Conservation (phyloP, 2,888 invertebrate species). For the Heliconius ismenius region DNA sequence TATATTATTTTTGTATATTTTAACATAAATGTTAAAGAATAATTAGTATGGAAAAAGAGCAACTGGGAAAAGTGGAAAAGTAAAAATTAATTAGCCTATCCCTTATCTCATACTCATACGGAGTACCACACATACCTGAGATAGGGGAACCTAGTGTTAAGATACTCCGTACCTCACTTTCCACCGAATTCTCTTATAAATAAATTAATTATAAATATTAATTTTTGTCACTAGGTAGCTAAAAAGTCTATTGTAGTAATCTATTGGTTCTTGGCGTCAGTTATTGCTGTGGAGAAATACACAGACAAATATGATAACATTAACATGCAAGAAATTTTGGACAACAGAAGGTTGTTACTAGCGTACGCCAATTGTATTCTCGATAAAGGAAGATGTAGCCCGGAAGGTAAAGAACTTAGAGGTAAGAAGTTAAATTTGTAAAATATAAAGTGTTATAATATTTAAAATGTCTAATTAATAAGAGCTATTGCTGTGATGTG, state of each 20-base stretch:
- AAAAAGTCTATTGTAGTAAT: conserved; percentile 38
- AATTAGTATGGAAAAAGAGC: too few species aligned
- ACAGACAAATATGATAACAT: conserved; percentile 87
- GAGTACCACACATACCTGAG: too few species aligned
- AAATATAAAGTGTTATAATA: not conserved
- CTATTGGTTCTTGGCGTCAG: conserved; percentile 41
- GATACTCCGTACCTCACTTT: too few species aligned
- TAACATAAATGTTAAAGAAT: too few species aligned
- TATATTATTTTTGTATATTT: too few species aligned
- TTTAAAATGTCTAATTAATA: too few species aligned
- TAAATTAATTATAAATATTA: not conserved
- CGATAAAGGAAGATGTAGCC: conserved; percentile 84
- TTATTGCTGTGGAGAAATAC: conserved; percentile 63
- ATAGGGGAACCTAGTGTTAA: too few species aligned
- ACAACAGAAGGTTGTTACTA: conserved; percentile 84
- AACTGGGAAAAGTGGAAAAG: too few species aligned
- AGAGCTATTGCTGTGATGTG: too few species aligned
- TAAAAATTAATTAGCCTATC: too few species aligned
- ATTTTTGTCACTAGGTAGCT: conserved; percentile 40
- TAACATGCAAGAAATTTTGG: conserved; percentile 85
- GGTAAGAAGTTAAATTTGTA: conserved; percentile 72
- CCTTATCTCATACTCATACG: too few species aligned
- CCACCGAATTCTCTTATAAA: not conserved
- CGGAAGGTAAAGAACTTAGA: conserved; percentile 87
- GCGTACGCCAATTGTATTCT: conserved; percentile 87